These are phyloP conservation scores for Aplysina aerophoba DNA, from an alignment of 37 sponge, comb jelly and placozoan genomes.

Conservation along the genomic window DNA sequence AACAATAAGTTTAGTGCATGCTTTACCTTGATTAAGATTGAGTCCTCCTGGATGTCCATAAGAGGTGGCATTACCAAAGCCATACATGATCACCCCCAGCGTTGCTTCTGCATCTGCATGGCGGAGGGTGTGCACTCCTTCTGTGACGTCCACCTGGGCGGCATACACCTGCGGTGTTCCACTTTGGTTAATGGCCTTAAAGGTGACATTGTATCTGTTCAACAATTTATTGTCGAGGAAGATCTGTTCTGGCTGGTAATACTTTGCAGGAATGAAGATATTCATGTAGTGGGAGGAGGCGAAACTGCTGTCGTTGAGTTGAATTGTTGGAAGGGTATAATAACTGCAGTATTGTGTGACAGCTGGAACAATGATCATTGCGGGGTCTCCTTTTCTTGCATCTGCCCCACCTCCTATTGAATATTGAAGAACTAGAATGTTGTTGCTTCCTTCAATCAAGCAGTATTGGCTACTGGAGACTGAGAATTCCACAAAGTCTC, in stretches of 20 bases:
- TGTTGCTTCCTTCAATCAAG: conserved; percentile 39
- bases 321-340: conserved; percentile 1
- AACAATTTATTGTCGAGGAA: not conserved
- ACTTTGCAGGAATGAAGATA: not conserved
- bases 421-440: conserved; percentile 49
- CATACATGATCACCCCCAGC: too few species aligned
- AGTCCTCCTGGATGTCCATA: too few species aligned
- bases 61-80: too few species aligned
- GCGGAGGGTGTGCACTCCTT: too few species aligned
- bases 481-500: conserved; percentile 25
- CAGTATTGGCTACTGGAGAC: conserved; percentile 24
- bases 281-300: not conserved
- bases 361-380: conserved; percentile 65
- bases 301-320: not conserved
- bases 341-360: conserved; percentile 62
- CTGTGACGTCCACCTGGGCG: too few species aligned
- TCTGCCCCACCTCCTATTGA: conserved; percentile 13
- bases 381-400: conserved; percentile 38
- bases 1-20: too few species aligned
- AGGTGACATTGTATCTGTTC: not conserved
- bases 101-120: too few species aligned
- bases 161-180: too few species aligned
- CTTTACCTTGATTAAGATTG: too few species aligned
- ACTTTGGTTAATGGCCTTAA: not conserved
- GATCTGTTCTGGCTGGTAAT: not conserved